Evolutionary conservation across 2,113 vertebrate species (phyloP).

Genomic region (Tor tambroides): DNA sequence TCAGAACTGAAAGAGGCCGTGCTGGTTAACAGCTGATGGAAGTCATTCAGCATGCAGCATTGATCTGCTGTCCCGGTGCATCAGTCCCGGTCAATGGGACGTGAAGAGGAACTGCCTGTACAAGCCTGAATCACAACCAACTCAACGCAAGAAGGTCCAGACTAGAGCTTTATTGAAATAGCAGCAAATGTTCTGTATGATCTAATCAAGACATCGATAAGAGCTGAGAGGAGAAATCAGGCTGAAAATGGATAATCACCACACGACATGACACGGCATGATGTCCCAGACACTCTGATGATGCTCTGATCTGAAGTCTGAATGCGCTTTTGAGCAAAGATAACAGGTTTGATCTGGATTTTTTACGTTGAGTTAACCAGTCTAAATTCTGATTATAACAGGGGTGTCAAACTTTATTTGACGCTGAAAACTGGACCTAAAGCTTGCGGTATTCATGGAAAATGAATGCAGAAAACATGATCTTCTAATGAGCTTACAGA

Average conservation of each 20-base stretch:
- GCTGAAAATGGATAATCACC: slow-evolving; percentile 19
- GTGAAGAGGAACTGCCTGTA: background rate
- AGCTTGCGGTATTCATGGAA: background rate
- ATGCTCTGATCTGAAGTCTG: background rate
- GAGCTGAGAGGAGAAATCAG: slow-evolving; percentile 28
- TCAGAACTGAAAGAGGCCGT: background rate
- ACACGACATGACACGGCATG: background rate
- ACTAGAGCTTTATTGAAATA: slow-evolving; percentile 10
- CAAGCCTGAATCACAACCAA: background rate
- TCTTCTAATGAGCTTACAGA: background rate
- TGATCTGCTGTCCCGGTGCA: slow-evolving; percentile 42
- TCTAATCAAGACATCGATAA: slow-evolving; percentile 28
- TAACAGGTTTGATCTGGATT: background rate
- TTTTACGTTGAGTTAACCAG: background rate
- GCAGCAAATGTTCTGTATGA: slow-evolving; percentile 23
- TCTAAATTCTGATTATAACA: background rate
- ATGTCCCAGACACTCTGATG: background rate
- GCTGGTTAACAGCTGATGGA: slow-evolving; percentile 23
- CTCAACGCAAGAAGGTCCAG: background rate
- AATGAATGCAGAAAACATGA: background rate
- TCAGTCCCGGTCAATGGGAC: slow-evolving; percentile 39
- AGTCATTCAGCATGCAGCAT: slow-evolving; percentile 43
- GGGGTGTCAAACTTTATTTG: slow-evolving; percentile 2
- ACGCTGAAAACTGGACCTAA: background rate
- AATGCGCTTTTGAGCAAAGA: background rate